Conservation (phyloP, 2,113 vertebrate species). For the Rhizomys pruinosus region DNA sequence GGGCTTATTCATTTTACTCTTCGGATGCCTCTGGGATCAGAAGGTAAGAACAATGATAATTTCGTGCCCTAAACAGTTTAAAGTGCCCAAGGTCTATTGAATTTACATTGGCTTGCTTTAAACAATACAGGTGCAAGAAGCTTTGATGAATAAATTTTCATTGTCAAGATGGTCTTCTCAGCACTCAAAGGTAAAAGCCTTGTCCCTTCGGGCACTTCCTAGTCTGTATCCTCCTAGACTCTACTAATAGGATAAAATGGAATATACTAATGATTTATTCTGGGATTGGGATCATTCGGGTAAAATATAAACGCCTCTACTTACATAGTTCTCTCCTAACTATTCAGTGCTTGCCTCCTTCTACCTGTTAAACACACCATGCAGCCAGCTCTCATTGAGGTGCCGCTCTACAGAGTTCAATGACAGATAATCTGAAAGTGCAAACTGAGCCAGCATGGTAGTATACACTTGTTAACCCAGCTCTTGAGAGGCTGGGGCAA, state of each 20-base stretch:
- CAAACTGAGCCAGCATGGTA: neutral
- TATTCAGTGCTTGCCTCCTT: neutral
- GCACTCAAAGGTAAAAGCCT: constrained; percentile 86
- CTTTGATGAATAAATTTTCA: constrained; percentile 86
- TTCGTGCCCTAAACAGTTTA: constrained; percentile 34
- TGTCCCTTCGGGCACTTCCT: neutral
- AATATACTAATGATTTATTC: neutral
- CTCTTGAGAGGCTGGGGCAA: no score
- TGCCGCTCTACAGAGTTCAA: neutral
- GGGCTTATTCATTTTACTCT: constrained; percentile 89
- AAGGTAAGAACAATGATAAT: constrained; percentile 84
- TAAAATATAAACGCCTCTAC: neutral
- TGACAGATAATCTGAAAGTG: neutral
- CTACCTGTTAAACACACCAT: neutral
- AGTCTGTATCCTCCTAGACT: fast-evolving
- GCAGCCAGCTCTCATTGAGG: neutral
- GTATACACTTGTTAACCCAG: no score
- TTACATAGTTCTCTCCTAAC: neutral
- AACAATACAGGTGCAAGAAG: constrained; percentile 87
- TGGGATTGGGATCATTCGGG: neutral
- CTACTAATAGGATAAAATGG: no score
- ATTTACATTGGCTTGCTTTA: constrained; percentile 52
- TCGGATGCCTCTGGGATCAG: constrained; percentile 88
- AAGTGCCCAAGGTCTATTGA: neutral
- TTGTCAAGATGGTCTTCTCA: constrained; percentile 86